Base-by-base conservation (phyloP, 1,140 invertebrate species). In the Orussus abietinus region DNA sequence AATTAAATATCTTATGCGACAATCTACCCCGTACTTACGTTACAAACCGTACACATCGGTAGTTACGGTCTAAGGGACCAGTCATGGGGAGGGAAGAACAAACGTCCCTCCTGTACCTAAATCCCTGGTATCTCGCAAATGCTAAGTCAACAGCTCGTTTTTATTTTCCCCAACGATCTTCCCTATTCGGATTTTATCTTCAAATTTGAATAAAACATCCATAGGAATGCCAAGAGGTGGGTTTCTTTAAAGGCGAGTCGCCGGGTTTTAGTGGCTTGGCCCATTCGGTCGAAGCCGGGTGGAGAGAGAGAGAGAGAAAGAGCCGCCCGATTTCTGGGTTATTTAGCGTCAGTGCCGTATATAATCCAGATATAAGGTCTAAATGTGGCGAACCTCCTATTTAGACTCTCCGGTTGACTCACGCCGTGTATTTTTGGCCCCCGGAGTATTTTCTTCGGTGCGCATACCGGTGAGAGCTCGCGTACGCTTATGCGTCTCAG, bases 381-480 rank as follows among this genome's bases (percentile, higher is more conserved):
- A 59, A 61, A 61, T 59, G 53, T 46, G 49, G 49, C 51, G 31
- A 48, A 54, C 47, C 58, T 59, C 54, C 51, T 62, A 62, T 62
- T 61, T 59, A 57, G 57, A 62, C 47, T 38, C 54, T 35, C 37
- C 50, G 40, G 57, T 57, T 63, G 58, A 63, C 60, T 63, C 59
- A 63, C 39, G 37, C 34, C 29, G 4, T 43, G 35, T 62, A 62
- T 62, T 62, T 58, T 57, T 47, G 51, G 53, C 28, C 13, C 26
- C 14, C 48, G 38, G 54, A 49, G 49, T 59, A 58, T 61, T 61
- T 61, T 61, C 52, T 57, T 47, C 47, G 42, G 39, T 37, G 47
- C 47, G 25, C 51, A 50, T 49, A 52, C 55, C 45, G 20, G 26
- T 25, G 6, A 25, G n/a, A n/a, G n/a, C n/a, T 6, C 22, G 22